Evolutionary conservation across 92 coral and sea anemone genomes (phyloP).

Genomic region (Porites divaricata): DNA sequence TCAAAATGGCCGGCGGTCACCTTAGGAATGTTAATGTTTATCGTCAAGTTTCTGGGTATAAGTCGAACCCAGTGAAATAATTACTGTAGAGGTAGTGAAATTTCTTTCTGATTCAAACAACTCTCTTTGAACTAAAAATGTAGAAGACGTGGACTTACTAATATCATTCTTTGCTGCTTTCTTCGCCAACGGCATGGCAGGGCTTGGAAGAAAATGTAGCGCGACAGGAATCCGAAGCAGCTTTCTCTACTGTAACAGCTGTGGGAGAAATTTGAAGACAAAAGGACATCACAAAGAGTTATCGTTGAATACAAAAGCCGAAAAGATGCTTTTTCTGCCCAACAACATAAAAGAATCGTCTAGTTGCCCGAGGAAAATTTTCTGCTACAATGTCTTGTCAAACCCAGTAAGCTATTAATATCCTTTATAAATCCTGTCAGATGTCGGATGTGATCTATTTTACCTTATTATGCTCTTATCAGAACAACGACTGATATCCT

Average conservation of each 20-base stretch:
- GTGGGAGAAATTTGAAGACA: slow-evolving; percentile 15
- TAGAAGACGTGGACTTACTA: slow-evolving; percentile 46
- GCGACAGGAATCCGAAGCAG: slow-evolving; percentile 34
- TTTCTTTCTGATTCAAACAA: background rate
- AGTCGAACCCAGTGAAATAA: background rate
- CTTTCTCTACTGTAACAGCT: slow-evolving; percentile 23
- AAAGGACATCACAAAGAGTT: background rate
- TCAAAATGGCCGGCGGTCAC: slow-evolving; percentile 18
- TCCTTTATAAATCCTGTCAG: slow-evolving; percentile 19
- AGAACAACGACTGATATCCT: background rate
- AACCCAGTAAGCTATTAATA: slow-evolving; percentile 27
- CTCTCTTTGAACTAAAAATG: background rate
- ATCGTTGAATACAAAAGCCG: background rate
- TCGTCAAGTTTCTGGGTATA: slow-evolving; percentile 13
- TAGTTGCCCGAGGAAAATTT: slow-evolving; percentile 7
- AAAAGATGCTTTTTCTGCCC: background rate
- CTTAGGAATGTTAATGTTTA: slow-evolving; percentile 45
- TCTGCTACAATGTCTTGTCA: background rate
- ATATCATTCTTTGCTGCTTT: slow-evolving; percentile 79
- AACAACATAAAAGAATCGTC: background rate
- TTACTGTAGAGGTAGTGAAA: background rate
- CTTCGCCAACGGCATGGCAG: slow-evolving; percentile 63
- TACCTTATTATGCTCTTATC: slow-evolving; percentile 29
- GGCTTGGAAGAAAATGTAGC: background rate
- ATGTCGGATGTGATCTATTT: slow-evolving; percentile 21